Base-by-base conservation (phyloP, 2,888 invertebrate species). In the Drosophila macrospina region DNA sequence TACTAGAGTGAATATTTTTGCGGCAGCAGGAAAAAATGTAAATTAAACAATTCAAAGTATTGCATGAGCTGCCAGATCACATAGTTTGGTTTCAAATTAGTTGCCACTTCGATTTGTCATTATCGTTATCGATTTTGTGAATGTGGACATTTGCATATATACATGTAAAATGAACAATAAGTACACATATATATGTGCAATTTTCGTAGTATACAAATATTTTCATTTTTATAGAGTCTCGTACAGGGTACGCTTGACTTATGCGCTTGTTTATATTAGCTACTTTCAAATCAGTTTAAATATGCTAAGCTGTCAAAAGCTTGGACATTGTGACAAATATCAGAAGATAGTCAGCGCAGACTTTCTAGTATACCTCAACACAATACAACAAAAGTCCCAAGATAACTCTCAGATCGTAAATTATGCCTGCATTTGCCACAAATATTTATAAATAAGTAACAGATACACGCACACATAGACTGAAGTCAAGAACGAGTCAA, bases 381-480 rank as follows among this genome's bases (percentile, higher is more conserved):
- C 28, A 5, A 30, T 13, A 39, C 30, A 50, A 16, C 41, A 55
- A 55, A 55, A 52, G 48, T 42, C 10, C 41, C 57, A 52, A 69
- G 81, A 74, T 81, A 80, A 74, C 60, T 74, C 63, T 69, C 20
- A 28, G 37, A 5, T 66, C 57, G 48, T 77, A 69, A 55, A 73
- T 73, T 64, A 34, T 41, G 32, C 30, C 59, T 76, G 80, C 69
- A 86, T 59, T 65, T 48, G 74, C 41, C 44, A 62, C 67, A 68
- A 76, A 76, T 71, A 86, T 76, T 71, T 82, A 66, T 61, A 55
- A 62, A 52, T 44, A 36, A 47, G 62, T 50, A 32, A 37, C 39
- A 44, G 44, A 20, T 10, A 39, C 5, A 24, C 32, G 34, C 36
- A 47, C 26, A 50, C 16, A 13, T 36, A 26, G 37, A 26, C 20